phyloP scores from a whole-genome alignment of 92 coral and sea anemone genomes.

The Porites cylindrica region DNA sequence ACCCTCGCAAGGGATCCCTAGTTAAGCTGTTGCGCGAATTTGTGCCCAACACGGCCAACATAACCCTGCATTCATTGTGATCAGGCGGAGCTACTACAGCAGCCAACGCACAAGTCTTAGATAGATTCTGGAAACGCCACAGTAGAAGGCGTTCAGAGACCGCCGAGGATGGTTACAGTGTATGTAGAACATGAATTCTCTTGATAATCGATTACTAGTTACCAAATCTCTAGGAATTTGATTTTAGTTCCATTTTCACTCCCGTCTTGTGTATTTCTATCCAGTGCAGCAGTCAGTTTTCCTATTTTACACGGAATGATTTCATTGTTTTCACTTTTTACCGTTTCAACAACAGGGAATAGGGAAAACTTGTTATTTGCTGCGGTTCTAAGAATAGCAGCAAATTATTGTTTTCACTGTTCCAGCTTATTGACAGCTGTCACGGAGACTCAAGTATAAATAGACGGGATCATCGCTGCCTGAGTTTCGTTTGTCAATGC shows the following conservation, averaged over 20 bases:
- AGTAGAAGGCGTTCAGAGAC: constrained; percentile 52
- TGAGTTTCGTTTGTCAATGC: no score
- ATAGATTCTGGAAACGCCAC: constrained; percentile 54
- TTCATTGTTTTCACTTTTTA: no score
- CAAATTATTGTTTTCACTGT: no score
- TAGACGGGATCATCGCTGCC: no score
- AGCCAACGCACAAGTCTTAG: constrained; percentile 55
- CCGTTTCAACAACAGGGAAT: no score
- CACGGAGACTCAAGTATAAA: no score
- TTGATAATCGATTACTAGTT: constrained; percentile 34
- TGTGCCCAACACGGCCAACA: constrained; percentile 40
- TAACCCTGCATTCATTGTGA: constrained; percentile 48
- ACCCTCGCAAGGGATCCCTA: constrained; percentile 56
- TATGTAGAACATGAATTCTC: constrained; percentile 37
- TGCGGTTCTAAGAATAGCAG: no score
- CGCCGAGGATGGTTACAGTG: constrained; percentile 35
- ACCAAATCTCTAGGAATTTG: constrained; percentile 43
- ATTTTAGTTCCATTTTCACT: not conserved
- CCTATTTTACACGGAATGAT: not conserved
- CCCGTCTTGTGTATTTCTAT: constrained; percentile 29
- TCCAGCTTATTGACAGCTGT: not conserved
- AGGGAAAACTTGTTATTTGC: no score
- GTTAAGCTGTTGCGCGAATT: constrained; percentile 42
- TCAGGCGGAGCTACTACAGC: constrained; percentile 50
- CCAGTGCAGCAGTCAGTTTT: constrained; percentile 50